Evolutionary conservation across 1,140 invertebrate genomes (phyloP), one percentile per base, ranked within the genome.

Genomic region (Meloidogyne exigua): DNA sequence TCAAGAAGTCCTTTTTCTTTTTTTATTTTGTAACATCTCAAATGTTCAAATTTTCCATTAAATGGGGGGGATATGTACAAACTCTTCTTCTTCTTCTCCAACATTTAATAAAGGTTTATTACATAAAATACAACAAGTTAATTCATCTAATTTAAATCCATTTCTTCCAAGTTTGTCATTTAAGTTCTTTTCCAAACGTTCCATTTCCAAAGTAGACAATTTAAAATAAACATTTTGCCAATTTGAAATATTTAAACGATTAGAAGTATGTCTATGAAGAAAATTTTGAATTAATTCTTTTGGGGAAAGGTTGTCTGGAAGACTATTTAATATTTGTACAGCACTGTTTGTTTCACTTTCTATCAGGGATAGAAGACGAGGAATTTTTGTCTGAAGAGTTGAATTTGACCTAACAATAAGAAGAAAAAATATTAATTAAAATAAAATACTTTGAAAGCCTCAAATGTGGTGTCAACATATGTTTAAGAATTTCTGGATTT

Each of bases 61-160:
- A 39, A 39, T 39, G 9, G 36, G 10, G n/a, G 72, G 72, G 13
- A 64, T 23, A 28, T 65, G 11, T 18, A 73, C 72, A 64, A 73
- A 73, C 21, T 65, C 21, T 36, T 73, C 72, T 32, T 64, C 57
- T 32, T 73, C 72, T 32, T 64, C 57, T 32, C 28, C 72, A 21
- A 42, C 28, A 62, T 62, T 57, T n/a, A n/a, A n/a, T 57, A 57
- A 39, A 36, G n/a, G 18, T 23, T 49, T 62, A 11, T 64, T 23
- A 65, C 72, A 73, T 25, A 32, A 64, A 21, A 42, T 36, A 32
- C 72, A 73, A 25, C 21, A 36, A 64, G 42, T 64, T 11, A 62
- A 32, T 64, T 73, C 72, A 23, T 73, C 72, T 13, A 73, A 62
- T 28, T 65, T 25, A 32, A 73, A 65, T 62, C 57, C 62, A n/a